These are phyloP conservation scores for Chaenodraco wilsoni DNA, from an alignment of 2,797 vertebrate genomes.

Conservation along the genomic window DNA sequence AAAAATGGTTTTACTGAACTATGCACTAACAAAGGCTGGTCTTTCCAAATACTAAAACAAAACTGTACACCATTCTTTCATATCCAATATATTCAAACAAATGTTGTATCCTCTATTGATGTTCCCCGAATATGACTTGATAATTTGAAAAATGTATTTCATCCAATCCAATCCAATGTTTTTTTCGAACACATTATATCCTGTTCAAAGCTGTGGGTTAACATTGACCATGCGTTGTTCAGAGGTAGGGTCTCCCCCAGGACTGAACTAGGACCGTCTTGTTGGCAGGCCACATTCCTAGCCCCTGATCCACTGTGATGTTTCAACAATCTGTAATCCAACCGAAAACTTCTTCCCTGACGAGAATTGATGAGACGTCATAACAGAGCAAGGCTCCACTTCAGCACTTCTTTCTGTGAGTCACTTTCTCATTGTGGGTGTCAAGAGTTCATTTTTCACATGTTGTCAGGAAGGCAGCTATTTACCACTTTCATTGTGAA, in stretches of 20 bases:
- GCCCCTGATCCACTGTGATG: neutral
- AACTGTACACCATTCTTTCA: constrained; percentile 16
- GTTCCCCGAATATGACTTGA: constrained; percentile 32
- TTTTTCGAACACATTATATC: neutral
- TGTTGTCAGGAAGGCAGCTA: constrained; percentile 30
- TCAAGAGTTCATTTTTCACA: constrained; percentile 51
- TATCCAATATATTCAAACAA: constrained; percentile 20
- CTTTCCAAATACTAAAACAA: constrained; percentile 4
- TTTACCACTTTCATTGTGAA: constrained; percentile 30
- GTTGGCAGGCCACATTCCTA: neutral
- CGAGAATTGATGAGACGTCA: constrained; percentile 21
- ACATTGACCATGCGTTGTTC: neutral
- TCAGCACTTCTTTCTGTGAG: constrained; percentile 19
- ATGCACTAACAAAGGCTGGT: constrained; percentile 20
- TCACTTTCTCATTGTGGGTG: constrained; percentile 41
- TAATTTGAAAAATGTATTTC: constrained; percentile 25
- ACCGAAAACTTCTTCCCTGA: constrained; percentile 15
- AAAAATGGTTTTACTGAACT: neutral
- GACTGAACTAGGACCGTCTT: neutral
- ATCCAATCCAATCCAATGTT: constrained; percentile 3
- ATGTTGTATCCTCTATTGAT: constrained; percentile 37
- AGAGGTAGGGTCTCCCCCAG: neutral
- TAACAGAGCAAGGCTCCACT: constrained; percentile 21
- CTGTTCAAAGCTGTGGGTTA: neutral
- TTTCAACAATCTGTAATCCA: constrained; percentile 33